Evolutionary conservation across 2,888 invertebrate species (phyloP).

Genomic region (Leuctra nigra): DNA sequence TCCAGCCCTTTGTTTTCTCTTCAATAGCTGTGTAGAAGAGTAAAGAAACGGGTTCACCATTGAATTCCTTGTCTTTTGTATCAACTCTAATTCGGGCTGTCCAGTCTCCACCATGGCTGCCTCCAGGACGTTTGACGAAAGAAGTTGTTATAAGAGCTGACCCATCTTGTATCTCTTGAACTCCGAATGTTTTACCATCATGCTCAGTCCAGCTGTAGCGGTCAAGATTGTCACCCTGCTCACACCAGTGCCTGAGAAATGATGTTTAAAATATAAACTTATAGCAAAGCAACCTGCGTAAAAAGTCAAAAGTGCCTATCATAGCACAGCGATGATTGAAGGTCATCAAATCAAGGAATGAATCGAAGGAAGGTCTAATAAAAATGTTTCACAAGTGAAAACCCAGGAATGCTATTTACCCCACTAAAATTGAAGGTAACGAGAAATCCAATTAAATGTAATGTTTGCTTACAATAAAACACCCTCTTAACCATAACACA

Average conservation of each 20-base stretch:
- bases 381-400: no score
- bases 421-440: no score
- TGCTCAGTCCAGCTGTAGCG: constrained; percentile 81
- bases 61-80: constrained; percentile 35
- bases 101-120: constrained; percentile 87
- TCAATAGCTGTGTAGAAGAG: constrained; percentile 81
- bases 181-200: constrained; percentile 87
- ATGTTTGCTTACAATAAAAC: not conserved
- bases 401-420: no score
- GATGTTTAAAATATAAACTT: no score
- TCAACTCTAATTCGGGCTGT: constrained; percentile 70
- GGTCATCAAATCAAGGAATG: no score
- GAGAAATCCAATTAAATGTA: no score
- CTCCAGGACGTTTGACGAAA: constrained; percentile 79
- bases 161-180: constrained; percentile 80
- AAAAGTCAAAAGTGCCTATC: not conserved
- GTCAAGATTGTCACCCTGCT: constrained; percentile 74
- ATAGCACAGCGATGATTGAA: no score
- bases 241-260: constrained; percentile 93
- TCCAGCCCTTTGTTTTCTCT: constrained; percentile 53
- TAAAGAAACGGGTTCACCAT: constrained; percentile 53
- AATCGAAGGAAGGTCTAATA: no score
- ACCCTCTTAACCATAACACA: not conserved
- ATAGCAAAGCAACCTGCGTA: not conserved
- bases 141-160: constrained; percentile 72